A percentile compares a stretch with the other conserved stretches of the same genome.
These are phyloP conservation scores for Parauchenoglanis punctatus DNA, from an alignment of 2,797 vertebrate genomes.

Conservation along the genomic window DNA sequence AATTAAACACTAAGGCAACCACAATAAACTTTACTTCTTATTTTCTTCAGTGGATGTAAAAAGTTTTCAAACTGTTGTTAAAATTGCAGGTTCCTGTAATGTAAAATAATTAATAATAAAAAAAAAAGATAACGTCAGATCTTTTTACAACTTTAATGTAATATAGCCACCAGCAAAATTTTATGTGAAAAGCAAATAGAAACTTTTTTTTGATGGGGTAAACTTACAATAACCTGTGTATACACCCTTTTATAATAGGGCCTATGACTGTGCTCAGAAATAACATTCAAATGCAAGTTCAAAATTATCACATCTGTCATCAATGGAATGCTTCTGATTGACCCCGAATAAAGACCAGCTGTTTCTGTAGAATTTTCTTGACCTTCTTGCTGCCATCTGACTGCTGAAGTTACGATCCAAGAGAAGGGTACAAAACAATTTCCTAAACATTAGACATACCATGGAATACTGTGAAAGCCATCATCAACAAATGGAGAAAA, in stretches of 20 bases:
- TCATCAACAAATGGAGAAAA: background rate
- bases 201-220: background rate
- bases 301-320: constrained; percentile 3
- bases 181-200: background rate
- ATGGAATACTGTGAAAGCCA: background rate
- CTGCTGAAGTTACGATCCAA: background rate
- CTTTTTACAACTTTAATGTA: background rate
- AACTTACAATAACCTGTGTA: too few relatives aligned
- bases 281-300: background rate
- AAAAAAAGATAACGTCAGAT: background rate
- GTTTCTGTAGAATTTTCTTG: background rate
- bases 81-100: background rate
- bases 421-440: background rate
- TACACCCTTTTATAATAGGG: background rate
- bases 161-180: background rate
- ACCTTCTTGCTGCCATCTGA: background rate
- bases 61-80: background rate
- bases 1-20: background rate
- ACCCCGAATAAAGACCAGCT: background rate
- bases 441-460: background rate
- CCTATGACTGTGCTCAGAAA: background rate
- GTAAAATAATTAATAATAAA: too few relatives aligned
- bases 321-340: background rate
- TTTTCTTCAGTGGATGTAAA: background rate
- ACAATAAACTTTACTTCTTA: background rate